These are phyloP conservation scores for Agonum fuliginosum DNA, from an alignment of 2,888 invertebrate species.

Conservation along the genomic window DNA sequence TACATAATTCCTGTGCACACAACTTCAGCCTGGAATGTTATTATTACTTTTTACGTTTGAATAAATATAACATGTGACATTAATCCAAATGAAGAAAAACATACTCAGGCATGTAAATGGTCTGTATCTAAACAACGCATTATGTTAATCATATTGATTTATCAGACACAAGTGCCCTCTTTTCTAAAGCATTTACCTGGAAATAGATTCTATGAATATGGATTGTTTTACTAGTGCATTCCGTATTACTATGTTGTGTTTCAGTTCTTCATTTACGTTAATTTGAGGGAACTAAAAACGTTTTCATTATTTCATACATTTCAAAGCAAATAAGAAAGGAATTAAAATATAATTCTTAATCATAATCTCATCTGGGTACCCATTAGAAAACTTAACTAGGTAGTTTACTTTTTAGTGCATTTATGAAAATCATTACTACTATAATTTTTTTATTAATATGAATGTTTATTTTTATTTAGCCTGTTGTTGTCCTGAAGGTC, in stretches of 20 bases:
- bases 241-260: background rate
- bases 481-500: too few species aligned
- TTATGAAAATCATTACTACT: too few species aligned
- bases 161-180: constrained; percentile 37
- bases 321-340: too few species aligned
- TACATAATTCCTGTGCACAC: constrained; percentile 11
- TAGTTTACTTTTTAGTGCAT: too few species aligned
- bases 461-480: too few species aligned
- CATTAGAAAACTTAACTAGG: too few species aligned
- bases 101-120: constrained; percentile 42
- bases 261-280: too few species aligned
- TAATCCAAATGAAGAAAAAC: constrained; percentile 33
- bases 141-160: constrained; percentile 49
- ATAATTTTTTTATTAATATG: too few species aligned
- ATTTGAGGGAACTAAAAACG: too few species aligned
- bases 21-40: constrained; percentile 43
- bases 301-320: too few species aligned
- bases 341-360: too few species aligned
- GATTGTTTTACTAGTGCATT: background rate
- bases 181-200: constrained; percentile 21
- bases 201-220: constrained; percentile 26
- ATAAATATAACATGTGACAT: constrained; percentile 40
- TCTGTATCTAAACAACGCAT: constrained; percentile 34
- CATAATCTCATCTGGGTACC: too few species aligned
- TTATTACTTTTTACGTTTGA: constrained; percentile 37